phyloP scores from a whole-genome alignment of 2,113 vertebrate genomes.

The Litocranius walleri region DNA sequence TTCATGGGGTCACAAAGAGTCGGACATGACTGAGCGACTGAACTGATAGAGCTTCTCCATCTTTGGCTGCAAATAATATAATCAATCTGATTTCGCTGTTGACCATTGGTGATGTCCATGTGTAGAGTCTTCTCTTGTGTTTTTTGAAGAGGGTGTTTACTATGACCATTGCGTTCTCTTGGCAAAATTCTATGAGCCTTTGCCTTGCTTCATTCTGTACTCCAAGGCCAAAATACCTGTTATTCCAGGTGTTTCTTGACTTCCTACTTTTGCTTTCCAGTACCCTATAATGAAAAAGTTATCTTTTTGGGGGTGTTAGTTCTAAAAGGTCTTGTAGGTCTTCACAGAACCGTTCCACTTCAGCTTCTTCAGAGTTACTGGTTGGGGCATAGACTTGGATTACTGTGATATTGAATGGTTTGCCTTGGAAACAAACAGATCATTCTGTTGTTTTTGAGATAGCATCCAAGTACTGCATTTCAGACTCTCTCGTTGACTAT shows the following conservation, averaged over 20 bases:
- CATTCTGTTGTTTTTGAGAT: background rate
- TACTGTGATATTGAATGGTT: background rate
- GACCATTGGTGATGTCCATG: no score
- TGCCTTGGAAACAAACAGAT: background rate
- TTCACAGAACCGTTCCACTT: background rate
- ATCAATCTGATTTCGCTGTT: no score
- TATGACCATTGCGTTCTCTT: no score
- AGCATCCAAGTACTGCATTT: background rate
- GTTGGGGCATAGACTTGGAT: background rate
- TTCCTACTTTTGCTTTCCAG: background rate
- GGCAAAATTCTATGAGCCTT: background rate
- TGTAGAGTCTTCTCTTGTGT: no score
- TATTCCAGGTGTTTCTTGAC: background rate
- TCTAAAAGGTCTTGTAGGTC: background rate
- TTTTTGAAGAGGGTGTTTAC: no score
- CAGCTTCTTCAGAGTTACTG: background rate
- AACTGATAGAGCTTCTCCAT: no score
- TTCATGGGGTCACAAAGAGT: background rate
- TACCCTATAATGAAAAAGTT: background rate
- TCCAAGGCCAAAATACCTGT: background rate
- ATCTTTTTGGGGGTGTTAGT: background rate
- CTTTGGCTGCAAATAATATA: no score
- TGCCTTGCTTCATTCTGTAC: background rate
- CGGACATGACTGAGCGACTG: no score
- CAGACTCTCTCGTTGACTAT: background rate